Percentiles rank a stretch among this genome's conserved stretches.
Conservation (phyloP, 2,888 invertebrate species). For the Drosophila antonietae region DNA sequence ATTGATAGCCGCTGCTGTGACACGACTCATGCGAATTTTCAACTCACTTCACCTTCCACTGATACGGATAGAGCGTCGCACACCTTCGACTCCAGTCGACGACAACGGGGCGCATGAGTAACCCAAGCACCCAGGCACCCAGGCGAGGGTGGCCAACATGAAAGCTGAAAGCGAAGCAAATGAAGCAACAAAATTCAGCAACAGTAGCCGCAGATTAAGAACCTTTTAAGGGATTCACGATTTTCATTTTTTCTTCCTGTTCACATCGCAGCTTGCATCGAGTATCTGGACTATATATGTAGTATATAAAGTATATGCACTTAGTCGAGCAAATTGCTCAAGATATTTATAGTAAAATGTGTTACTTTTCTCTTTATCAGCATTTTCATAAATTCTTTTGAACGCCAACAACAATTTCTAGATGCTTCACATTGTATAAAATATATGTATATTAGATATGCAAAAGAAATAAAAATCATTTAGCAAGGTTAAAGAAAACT, state of each 20-base stretch:
- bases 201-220: constrained; percentile 81
- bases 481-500: too few relatives aligned
- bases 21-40: constrained; percentile 23
- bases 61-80: constrained; percentile 18
- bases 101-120: constrained; percentile 66
- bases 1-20: constrained; percentile 45
- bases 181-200: constrained; percentile 78
- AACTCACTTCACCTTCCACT: constrained; percentile 10
- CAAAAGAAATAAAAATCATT: not conserved
- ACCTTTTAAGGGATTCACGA: constrained; percentile 83
- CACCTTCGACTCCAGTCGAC: constrained; percentile 29
- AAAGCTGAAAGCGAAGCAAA: constrained; percentile 44
- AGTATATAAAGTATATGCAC: constrained; percentile 2
- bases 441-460: not conserved
- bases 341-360: not conserved
- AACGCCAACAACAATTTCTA: not conserved
- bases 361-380: not conserved
- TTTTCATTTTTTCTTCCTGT: constrained; percentile 53
- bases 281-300: not conserved
- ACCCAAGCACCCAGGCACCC: constrained; percentile 18
- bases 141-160: constrained; percentile 15
- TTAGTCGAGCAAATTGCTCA: not conserved
- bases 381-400: not conserved
- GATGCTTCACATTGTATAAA: not conserved
- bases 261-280: constrained; percentile 2